These are phyloP conservation scores for Lepilemur septentrionalis DNA, from an alignment of 2,797 vertebrate species.

Conservation along the genomic window DNA sequence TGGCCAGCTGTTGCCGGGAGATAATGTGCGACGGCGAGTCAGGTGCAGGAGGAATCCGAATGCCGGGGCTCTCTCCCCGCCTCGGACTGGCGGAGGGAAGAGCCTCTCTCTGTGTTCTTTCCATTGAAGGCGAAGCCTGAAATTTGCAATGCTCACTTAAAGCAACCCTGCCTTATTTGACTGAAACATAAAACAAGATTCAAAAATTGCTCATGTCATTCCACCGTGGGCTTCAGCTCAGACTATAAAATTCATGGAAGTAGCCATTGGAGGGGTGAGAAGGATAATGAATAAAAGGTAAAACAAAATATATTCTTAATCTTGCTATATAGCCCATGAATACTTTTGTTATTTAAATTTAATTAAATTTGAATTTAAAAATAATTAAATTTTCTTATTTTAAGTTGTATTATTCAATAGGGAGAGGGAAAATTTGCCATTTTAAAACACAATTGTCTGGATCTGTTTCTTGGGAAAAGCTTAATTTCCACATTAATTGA, in stretches of 20 bases:
- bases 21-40: slow-evolving; percentile 82
- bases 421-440: background rate
- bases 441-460: background rate
- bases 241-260: background rate
- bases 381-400: background rate
- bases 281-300: background rate
- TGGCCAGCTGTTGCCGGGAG: slow-evolving; percentile 84
- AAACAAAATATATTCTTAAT: background rate
- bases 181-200: background rate
- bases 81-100: slow-evolving; percentile 2
- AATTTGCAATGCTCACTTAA: slow-evolving; percentile 25
- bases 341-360: background rate
- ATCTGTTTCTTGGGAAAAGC: background rate
- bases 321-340: background rate
- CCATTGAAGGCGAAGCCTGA: slow-evolving; percentile 49
- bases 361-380: background rate
- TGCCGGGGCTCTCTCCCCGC: background rate
- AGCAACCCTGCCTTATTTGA: background rate
- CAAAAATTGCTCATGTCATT: background rate
- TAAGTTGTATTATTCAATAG: background rate
- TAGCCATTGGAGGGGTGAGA: rapidly evolving
- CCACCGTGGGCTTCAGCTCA: background rate
- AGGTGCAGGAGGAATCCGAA: slow-evolving; percentile 73
- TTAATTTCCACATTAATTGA: background rate
- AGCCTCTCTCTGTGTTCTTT: slow-evolving; percentile 35